Evolutionary conservation across 1,140 invertebrate species (phyloP).

Genomic region (Reticulitermes speratus): DNA sequence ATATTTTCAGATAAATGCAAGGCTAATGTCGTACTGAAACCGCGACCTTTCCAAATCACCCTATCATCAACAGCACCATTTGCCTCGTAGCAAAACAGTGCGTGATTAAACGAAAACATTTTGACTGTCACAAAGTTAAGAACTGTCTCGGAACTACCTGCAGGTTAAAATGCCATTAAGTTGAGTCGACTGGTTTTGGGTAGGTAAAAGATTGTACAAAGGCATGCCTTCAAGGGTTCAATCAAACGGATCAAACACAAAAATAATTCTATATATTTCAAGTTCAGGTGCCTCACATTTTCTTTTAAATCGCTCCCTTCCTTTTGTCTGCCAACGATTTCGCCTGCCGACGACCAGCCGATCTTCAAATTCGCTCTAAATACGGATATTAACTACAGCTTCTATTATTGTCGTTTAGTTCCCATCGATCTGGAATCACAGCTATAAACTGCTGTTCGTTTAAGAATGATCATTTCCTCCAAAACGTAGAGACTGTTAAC

Average conservation of each 20-base stretch:
- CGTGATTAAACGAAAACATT: constrained; percentile 2
- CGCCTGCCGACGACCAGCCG: background rate
- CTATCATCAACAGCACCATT: background rate
- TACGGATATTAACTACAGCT: background rate
- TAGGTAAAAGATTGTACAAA: background rate
- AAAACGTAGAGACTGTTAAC: background rate
- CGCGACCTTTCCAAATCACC: background rate
- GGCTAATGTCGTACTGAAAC: background rate
- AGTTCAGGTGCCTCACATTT: background rate
- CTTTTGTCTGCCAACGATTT: background rate
- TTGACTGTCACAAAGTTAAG: background rate
- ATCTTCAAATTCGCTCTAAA: background rate
- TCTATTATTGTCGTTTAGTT: background rate
- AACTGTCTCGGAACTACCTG: background rate
- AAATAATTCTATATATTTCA: constrained; percentile 5
- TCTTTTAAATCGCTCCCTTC: background rate
- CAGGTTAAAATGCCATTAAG: background rate
- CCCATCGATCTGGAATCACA: background rate
- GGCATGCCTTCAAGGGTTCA: background rate
- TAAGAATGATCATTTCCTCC: background rate
- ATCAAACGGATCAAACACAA: background rate
- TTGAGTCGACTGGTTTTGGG: background rate
- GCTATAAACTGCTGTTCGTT: background rate
- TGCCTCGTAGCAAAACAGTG: background rate
- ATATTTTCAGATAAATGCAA: background rate